Evolutionary conservation across 1,140 invertebrate genomes (phyloP).

Genomic region (Diabrotica virgifera): DNA sequence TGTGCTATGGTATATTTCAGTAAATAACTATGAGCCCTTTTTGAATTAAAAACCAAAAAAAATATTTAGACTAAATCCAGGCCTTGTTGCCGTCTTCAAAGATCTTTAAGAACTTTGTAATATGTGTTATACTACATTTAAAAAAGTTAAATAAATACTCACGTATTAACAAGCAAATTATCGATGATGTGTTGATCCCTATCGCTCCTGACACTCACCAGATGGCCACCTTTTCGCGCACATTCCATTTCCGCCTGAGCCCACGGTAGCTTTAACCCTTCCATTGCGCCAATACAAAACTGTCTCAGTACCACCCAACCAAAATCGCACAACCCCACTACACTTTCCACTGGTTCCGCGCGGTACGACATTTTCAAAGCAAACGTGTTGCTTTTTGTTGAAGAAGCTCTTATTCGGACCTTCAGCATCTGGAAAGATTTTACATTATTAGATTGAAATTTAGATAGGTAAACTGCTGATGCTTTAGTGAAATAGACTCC

Average conservation of each 20-base stretch:
- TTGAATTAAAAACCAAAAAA: too few species aligned
- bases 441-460: too few species aligned
- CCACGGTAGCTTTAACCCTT: conserved; percentile 58
- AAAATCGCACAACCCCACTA: conserved; percentile 59
- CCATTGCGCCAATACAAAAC: conserved; percentile 61
- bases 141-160: background rate
- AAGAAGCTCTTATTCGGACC: conserved; percentile 33
- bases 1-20: too few species aligned
- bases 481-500: too few species aligned
- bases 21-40: too few species aligned
- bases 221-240: conserved; percentile 58
- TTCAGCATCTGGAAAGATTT: conserved; percentile 13
- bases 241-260: conserved; percentile 64
- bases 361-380: conserved; percentile 47
- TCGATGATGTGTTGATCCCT: conserved; percentile 59
- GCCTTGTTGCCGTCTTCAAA: too few species aligned
- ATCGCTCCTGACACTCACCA: conserved; percentile 61
- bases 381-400: conserved; percentile 40
- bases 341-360: conserved; percentile 53
- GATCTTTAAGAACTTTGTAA: too few species aligned
- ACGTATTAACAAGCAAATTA: conserved; percentile 60
- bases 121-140: too few species aligned
- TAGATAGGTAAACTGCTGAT: too few species aligned
- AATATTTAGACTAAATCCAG: too few species aligned
- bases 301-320: conserved; percentile 61